Conservation (phyloP, 2,797 vertebrate species). For the Rhabdomys pumilio region DNA sequence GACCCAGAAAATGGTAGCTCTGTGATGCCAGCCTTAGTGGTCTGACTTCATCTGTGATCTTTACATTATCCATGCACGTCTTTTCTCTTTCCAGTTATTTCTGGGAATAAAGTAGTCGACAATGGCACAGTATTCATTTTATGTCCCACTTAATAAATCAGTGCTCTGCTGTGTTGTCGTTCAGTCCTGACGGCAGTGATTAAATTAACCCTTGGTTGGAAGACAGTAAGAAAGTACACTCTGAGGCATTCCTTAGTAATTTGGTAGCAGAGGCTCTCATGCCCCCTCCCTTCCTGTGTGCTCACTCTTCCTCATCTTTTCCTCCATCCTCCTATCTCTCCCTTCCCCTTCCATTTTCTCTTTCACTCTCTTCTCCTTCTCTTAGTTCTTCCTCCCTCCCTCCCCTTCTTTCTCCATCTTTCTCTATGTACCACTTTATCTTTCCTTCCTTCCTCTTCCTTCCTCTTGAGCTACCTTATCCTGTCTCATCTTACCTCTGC, state of each 20-base stretch:
- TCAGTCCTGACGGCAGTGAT: slow-evolving; percentile 5
- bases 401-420: background rate
- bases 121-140: background rate
- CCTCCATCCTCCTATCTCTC: background rate
- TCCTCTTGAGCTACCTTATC: background rate
- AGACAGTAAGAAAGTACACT: background rate
- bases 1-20: background rate
- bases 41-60: background rate
- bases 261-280: background rate
- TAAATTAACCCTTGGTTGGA: slow-evolving; percentile 41
- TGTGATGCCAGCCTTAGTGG: background rate
- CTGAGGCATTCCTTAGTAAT: background rate
- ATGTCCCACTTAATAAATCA: slow-evolving; percentile 13
- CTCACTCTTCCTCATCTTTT: background rate
- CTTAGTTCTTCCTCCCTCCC: background rate
- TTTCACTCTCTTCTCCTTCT: background rate
- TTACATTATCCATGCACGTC: background rate
- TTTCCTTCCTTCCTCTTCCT: background rate
- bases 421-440: background rate
- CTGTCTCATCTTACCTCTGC: background rate
- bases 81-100: background rate
- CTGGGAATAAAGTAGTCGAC: slow-evolving; percentile 25
- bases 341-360: too few species aligned
- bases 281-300: too few species aligned
- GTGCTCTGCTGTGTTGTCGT: slow-evolving; percentile 24